Conservation (phyloP, 2,888 invertebrate genomes). For the Mystacides longicornis region DNA sequence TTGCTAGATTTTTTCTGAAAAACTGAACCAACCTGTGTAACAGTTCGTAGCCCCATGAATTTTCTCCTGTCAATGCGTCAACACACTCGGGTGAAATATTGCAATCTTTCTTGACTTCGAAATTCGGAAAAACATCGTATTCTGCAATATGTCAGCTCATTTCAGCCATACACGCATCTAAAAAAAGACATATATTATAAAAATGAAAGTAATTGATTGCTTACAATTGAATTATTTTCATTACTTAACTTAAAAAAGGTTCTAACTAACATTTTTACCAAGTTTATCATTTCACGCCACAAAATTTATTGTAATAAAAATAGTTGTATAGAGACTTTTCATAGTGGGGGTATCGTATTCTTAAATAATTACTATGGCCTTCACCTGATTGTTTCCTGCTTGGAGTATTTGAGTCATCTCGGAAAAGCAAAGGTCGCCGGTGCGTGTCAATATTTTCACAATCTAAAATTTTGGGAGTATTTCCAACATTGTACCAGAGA, state of each 20-base stretch:
- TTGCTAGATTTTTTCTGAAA: too few relatives aligned
- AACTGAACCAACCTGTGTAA: slow-evolving; percentile 34
- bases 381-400: background rate
- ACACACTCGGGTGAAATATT: slow-evolving; percentile 21
- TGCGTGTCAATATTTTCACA: background rate
- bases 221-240: too few relatives aligned
- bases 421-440: background rate
- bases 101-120: background rate
- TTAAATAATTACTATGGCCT: too few relatives aligned
- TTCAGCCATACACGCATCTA: slow-evolving; percentile 26
- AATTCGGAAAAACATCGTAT: too few relatives aligned
- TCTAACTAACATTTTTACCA: too few relatives aligned
- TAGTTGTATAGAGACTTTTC: too few relatives aligned
- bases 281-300: too few relatives aligned
- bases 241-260: too few relatives aligned
- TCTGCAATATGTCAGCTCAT: too few relatives aligned
- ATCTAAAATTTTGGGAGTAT: background rate
- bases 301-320: background rate
- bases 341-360: too few relatives aligned
- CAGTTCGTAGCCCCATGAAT: slow-evolving; percentile 34
- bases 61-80: slow-evolving; percentile 26
- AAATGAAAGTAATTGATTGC: background rate
- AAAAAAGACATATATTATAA: background rate
- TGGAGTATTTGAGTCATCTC: background rate
- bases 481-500: background rate